A percentile compares a stretch with the other conserved stretches of the same genome.
phyloP scores from a whole-genome alignment of 2,888 invertebrate genomes.

The Erynnis tages region DNA sequence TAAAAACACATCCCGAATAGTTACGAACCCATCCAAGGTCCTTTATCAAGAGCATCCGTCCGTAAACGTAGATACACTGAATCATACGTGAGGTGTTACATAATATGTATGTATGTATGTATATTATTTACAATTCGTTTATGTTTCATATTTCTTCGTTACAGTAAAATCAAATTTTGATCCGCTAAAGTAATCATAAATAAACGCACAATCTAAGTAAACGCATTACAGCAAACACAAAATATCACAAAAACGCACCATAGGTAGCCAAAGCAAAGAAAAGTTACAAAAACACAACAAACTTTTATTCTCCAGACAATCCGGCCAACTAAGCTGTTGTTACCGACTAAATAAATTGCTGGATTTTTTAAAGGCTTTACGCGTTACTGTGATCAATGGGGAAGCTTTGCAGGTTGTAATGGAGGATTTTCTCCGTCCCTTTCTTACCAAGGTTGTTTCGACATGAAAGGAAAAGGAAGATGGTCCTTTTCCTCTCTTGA shows the following conservation, averaged over 20 bases:
- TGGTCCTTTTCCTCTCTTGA: conserved; percentile 45
- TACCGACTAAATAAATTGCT: conserved; percentile 72
- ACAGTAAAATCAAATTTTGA: too few species aligned
- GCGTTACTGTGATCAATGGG: conserved; percentile 75
- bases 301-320: conserved; percentile 37
- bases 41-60: too few species aligned
- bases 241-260: neutral
- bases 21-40: too few species aligned
- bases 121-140: too few species aligned
- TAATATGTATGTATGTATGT: too few species aligned
- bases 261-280: conserved; percentile 27
- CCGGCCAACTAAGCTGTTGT: conserved; percentile 54
- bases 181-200: too few species aligned
- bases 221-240: neutral
- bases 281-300: conserved; percentile 29
- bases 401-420: conserved; percentile 71
- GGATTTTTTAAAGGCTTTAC: conserved; percentile 76
- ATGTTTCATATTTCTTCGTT: too few species aligned
- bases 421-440: conserved; percentile 56
- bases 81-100: too few species aligned
- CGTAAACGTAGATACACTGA: too few species aligned
- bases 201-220: too few species aligned
- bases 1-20: too few species aligned
- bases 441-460: conserved; percentile 37
- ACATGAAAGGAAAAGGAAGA: too few species aligned